Conservation (phyloP, 2,113 vertebrate species). For the Trachemys scripta region DNA sequence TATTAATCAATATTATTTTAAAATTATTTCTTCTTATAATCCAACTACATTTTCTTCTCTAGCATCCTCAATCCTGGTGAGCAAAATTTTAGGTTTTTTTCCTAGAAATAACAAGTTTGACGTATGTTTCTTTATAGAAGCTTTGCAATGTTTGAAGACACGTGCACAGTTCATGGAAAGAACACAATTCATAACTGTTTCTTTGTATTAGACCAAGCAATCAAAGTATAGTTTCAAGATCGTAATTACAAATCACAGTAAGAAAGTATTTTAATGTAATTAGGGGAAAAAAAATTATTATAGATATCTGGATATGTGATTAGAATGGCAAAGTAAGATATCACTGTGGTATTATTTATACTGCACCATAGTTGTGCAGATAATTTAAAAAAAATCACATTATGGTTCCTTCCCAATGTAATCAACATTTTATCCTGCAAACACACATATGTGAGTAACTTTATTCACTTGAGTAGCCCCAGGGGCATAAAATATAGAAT, state of each 20-base stretch:
- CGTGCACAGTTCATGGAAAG: background rate
- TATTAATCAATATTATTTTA: constrained; percentile 8
- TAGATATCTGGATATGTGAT: background rate
- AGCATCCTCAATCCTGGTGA: background rate
- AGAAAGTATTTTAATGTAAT: background rate
- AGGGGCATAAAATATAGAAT: background rate
- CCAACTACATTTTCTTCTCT: background rate
- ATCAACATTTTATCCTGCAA: background rate
- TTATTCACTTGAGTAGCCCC: background rate
- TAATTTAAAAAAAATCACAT: background rate
- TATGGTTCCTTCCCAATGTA: background rate
- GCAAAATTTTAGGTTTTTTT: background rate
- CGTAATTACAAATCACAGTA: background rate
- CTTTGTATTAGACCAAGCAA: background rate
- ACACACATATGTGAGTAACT: background rate
- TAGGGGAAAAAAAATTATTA: background rate
- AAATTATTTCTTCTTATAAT: background rate
- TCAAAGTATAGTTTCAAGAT: background rate
- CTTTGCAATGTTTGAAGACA: background rate
- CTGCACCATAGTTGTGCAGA: background rate
- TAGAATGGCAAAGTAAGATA: background rate
- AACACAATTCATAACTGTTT: background rate
- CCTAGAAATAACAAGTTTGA: background rate
- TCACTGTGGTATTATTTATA: background rate
- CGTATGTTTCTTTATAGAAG: background rate